Base-by-base conservation (phyloP, 2,113 vertebrate genomes). In the Xiphophorus hellerii region DNA sequence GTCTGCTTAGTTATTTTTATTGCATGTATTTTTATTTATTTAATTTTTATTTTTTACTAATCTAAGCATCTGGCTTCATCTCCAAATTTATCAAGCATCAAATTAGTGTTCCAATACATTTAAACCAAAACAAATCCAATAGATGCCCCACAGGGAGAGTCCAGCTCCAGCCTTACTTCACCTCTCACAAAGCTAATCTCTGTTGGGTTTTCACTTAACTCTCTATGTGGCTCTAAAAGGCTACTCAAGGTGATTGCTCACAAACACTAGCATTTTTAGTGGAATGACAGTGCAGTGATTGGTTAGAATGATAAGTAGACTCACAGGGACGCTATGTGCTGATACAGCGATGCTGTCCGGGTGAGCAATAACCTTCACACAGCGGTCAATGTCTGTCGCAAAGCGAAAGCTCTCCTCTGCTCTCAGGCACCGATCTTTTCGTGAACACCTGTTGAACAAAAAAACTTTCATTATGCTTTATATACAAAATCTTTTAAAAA, bases 271-370 rank as follows among this genome's bases (percentile, higher is more conserved):
- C 69, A 60, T 66, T 75, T 67, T 75, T 77, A 83, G 65, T 64
- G 69, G 48, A 69, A 75, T 71, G 90, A 75, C 84, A 64, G 42
- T 22, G 71, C 68, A 35, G 64, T 64, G 84, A 85, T 77, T 66
- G 77, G 70, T 62, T 58, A 63, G 58, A 69, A 74, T 66, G 73
- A 74, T 69, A 69, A 68, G 72, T 42, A 30, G 37, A 87, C 90
- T 88, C 88, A 98, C 97, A 63, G 93, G 93, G 63, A 95, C 92
- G 81, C 96, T 96, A 86, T 97, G 95, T 78, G 97, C 93, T 0
- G 97, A 98, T 66, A 97, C 96, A 0, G 97, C 97, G 80, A 99
- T 96, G 92, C 97, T 99, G 94, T 95, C 95, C 11, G 97, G 97
- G 66, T 95, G 95, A 82, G 96, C 94, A 3, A 89, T 89, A 35